Percentiles rank a stretch among this genome's conserved stretches.
Conservation (phyloP, 2,113 vertebrate genomes). For the Solea solea region DNA sequence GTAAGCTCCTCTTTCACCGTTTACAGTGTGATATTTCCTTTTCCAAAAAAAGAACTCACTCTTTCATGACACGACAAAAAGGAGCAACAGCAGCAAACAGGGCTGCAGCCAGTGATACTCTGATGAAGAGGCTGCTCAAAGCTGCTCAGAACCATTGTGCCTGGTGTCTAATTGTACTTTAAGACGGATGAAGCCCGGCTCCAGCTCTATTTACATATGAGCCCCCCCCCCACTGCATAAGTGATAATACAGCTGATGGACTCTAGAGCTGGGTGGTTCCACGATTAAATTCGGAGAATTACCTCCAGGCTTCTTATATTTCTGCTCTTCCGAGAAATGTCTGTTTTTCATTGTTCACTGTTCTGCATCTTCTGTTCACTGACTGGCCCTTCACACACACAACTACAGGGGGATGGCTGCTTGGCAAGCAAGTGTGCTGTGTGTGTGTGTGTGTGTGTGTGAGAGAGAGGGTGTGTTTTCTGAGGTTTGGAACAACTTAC, state of each 20-base stretch:
- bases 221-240: not conserved
- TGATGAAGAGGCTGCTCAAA: too few species aligned
- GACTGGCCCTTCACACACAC: slow-evolving; percentile 36
- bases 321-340: slow-evolving; percentile 8
- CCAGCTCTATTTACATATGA: not conserved
- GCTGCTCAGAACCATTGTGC: too few species aligned
- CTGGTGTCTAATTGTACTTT: too few species aligned
- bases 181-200: too few species aligned
- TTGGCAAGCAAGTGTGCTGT: slow-evolving; percentile 36
- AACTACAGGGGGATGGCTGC: slow-evolving; percentile 32
- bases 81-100: not conserved
- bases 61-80: not conserved
- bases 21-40: slow-evolving; percentile 5
- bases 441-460: slow-evolving; percentile 6
- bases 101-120: not conserved
- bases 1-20: slow-evolving; percentile 15
- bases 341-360: slow-evolving; percentile 36
- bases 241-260: not conserved
- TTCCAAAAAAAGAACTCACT: not conserved
- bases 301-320: slow-evolving; percentile 8
- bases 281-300: not conserved
- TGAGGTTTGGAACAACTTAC: slow-evolving; percentile 79
- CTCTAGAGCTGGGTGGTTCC: not conserved
- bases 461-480: slow-evolving; percentile 62
- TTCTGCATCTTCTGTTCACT: slow-evolving; percentile 25